Conservation (phyloP, 2,888 invertebrate species). For the Timema cristinae region DNA sequence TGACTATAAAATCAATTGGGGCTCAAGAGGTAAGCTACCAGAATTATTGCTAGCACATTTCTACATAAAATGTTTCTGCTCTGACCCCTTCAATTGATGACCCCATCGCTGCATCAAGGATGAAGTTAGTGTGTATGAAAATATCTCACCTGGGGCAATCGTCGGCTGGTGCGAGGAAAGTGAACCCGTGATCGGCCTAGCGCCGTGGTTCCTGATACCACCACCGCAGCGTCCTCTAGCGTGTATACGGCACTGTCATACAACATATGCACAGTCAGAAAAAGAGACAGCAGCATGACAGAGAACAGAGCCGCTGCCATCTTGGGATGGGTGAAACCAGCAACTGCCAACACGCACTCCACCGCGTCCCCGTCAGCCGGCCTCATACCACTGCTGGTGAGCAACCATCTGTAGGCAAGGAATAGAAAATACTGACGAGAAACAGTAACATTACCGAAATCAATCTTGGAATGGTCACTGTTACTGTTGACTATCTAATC, state of each 20-base stretch:
- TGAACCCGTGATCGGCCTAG: slow-evolving; percentile 45
- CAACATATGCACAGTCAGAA: slow-evolving; percentile 79
- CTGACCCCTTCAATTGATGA: no score
- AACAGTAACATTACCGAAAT: no score
- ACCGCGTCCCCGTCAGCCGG: slow-evolving; percentile 78
- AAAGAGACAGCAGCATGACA: slow-evolving; percentile 74
- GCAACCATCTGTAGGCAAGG: slow-evolving; percentile 63
- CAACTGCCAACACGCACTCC: slow-evolving; percentile 75
- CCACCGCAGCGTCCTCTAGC: slow-evolving; percentile 56
- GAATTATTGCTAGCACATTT: no score
- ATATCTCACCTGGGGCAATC: slow-evolving; percentile 49
- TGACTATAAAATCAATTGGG: no score
- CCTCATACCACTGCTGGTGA: slow-evolving; percentile 68
- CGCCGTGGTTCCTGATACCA: slow-evolving; percentile 44
- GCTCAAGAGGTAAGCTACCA: no score
- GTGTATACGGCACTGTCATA: slow-evolving; percentile 79
- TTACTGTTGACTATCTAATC: no score
- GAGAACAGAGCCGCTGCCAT: slow-evolving; percentile 76
- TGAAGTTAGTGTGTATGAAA: no score
- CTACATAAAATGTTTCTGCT: no score
- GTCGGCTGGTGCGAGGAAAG: slow-evolving; percentile 59
- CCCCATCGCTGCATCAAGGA: no score
- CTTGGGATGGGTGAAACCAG: slow-evolving; percentile 79
- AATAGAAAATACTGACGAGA: no score
- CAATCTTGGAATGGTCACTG: no score